phyloP scores from a whole-genome alignment of 2,113 vertebrate genomes.

The Microcebus murinus region DNA sequence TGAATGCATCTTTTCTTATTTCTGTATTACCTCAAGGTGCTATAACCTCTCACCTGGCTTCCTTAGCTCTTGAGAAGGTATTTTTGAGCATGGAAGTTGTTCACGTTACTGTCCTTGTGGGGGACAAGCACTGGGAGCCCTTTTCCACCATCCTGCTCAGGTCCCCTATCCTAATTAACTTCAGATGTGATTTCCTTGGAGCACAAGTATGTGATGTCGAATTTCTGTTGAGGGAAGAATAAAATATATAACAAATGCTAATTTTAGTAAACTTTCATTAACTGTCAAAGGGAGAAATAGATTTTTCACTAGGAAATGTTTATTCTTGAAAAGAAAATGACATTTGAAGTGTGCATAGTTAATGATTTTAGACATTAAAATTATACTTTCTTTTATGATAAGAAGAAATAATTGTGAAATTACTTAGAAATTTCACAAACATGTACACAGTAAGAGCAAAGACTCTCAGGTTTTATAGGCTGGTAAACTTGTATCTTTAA shows the following conservation, averaged over 20 bases:
- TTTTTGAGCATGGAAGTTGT: too few relatives aligned
- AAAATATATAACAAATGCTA: not conserved
- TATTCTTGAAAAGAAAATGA: not conserved
- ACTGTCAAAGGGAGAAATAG: not conserved
- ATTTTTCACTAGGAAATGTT: not conserved
- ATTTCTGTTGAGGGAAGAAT: not conserved
- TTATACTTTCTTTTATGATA: not conserved
- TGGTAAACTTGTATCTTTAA: not conserved
- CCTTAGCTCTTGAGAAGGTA: not conserved
- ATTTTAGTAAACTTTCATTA: not conserved
- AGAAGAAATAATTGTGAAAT: not conserved
- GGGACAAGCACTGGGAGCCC: too few relatives aligned
- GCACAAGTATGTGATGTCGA: not conserved
- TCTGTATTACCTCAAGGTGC: not conserved
- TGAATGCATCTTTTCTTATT: not conserved
- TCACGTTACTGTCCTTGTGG: not conserved
- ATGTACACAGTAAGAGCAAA: not conserved
- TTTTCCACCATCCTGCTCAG: too few relatives aligned
- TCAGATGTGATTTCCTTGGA: not conserved
- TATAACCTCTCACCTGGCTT: too few relatives aligned
- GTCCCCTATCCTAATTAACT: not conserved
- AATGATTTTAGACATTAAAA: not conserved
- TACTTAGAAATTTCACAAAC: not conserved
- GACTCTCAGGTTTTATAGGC: not conserved
- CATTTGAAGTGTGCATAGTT: not conserved